A percentile compares a stretch with the other conserved stretches of the same genome.
These are phyloP conservation scores for Drosophila histrio DNA, from an alignment of 2,888 invertebrate species.

Conservation along the genomic window DNA sequence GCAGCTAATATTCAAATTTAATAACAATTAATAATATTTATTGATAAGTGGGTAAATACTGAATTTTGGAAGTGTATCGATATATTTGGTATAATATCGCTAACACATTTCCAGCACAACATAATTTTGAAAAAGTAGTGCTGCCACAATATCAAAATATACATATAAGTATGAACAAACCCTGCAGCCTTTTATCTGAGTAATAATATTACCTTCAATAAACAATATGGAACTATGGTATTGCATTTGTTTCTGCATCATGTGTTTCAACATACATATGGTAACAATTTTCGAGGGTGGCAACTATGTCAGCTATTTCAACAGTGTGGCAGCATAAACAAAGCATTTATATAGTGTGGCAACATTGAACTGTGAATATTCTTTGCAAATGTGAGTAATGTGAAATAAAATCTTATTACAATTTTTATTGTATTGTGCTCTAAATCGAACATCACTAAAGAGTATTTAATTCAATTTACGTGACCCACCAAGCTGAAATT, in stretches of 20 bases:
- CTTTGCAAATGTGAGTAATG: conserved; percentile 60
- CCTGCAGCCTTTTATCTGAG: too few species aligned
- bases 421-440: background rate
- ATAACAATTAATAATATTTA: too few species aligned
- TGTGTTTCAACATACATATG: background rate
- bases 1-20: too few species aligned
- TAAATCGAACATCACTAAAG: background rate
- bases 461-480: background rate
- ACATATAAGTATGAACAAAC: too few species aligned
- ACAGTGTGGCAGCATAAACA: conserved; percentile 15
- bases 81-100: background rate
- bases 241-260: background rate
- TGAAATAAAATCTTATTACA: conserved; percentile 1
- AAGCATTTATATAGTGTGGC: conserved; percentile 22
- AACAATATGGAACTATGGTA: background rate
- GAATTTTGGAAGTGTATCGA: background rate
- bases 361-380: conserved; percentile 30
- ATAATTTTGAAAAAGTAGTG: background rate
- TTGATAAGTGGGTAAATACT: too few species aligned
- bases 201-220: too few species aligned
- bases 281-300: conserved; percentile 4
- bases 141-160: background rate
- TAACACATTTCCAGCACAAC: background rate
- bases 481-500: background rate
- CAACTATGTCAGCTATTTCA: background rate